These are phyloP conservation scores for Solenodon paradoxus DNA, from an alignment of 2,113 vertebrate species.

Conservation along the genomic window DNA sequence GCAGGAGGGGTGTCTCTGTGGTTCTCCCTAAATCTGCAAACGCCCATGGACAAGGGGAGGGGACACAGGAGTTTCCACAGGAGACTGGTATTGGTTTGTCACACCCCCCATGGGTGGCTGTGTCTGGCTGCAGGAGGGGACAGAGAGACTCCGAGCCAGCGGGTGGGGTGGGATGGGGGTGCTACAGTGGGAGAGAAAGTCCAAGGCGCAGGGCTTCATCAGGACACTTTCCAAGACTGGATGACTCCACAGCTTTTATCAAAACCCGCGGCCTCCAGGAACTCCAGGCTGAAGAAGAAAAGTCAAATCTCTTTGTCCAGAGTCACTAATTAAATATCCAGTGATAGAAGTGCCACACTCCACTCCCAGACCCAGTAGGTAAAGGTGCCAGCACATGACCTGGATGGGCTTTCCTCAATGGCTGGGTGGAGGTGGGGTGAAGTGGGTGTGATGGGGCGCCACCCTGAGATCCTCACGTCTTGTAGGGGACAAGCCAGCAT, in stretches of 20 bases:
- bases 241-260: constrained; percentile 43
- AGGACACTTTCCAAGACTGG: constrained; percentile 26
- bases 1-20: not conserved
- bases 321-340: constrained; percentile 60
- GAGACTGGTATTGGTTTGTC: not conserved
- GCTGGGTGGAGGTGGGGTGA: not conserved
- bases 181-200: not conserved
- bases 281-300: constrained; percentile 57
- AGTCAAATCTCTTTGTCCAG: constrained; percentile 58
- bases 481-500: not conserved
- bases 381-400: not conserved
- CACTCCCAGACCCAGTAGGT: not conserved
- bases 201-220: not conserved
- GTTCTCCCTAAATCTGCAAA: not conserved
- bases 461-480: not conserved
- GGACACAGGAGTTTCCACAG: not conserved
- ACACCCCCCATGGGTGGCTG: not conserved
- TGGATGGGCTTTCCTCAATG: not conserved
- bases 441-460: not conserved
- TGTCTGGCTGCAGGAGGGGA: accelerated
- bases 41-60: not conserved
- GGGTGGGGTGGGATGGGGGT: not conserved
- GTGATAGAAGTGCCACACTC: not conserved
- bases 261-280: not conserved
- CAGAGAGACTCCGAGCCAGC: not conserved